Conservation (phyloP, 2,888 invertebrate genomes). For the Pollenia labialis region DNA sequence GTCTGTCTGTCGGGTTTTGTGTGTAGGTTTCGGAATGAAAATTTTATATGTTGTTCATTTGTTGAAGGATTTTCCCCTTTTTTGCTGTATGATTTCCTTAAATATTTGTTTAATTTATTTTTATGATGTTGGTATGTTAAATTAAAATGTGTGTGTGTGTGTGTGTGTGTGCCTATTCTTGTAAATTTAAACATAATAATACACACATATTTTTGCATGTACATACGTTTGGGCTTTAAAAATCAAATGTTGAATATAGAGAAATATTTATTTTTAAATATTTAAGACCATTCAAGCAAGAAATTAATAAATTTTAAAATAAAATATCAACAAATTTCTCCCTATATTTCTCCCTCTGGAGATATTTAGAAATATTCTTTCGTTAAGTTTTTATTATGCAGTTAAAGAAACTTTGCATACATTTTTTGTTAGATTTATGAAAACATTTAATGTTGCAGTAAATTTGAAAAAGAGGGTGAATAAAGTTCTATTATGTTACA, state of each 20-base stretch:
- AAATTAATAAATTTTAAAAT: slow-evolving; percentile 9
- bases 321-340: slow-evolving; percentile 5
- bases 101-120: slow-evolving; percentile 36
- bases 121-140: slow-evolving; percentile 18
- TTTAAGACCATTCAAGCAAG: slow-evolving; percentile 1
- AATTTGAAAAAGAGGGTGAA: too few relatives aligned
- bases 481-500: too few relatives aligned
- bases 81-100: slow-evolving; percentile 15
- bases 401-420: neutral
- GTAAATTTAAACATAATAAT: too few relatives aligned
- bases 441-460: too few relatives aligned
- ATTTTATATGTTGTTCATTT: slow-evolving; percentile 12
- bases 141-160: neutral
- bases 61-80: slow-evolving; percentile 12
- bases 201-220: slow-evolving; percentile 9
- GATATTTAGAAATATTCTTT: too few relatives aligned
- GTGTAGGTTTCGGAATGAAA: neutral
- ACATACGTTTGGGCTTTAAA: slow-evolving; percentile 28
- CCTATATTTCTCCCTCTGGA: too few relatives aligned
- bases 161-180: neutral
- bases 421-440: too few relatives aligned
- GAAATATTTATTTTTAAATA: neutral
- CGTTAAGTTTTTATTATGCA: neutral
- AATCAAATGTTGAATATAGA: neutral
- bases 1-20: neutral